A percentile compares a stretch with the other conserved stretches of the same genome.
Conservation (phyloP, 2,113 vertebrate species). For the Micronycteris hirsuta region DNA sequence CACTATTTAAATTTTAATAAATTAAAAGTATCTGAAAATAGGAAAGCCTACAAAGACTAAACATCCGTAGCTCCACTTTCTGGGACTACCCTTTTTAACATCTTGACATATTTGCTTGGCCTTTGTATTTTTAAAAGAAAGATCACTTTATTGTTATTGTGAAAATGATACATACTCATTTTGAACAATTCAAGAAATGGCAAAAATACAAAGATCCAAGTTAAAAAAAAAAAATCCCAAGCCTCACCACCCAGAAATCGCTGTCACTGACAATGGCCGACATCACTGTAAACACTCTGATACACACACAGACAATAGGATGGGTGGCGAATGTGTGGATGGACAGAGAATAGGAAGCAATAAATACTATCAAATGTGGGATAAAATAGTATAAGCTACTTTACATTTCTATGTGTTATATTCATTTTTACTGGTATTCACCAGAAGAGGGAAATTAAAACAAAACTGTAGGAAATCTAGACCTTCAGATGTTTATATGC, state of each 20-base stretch:
- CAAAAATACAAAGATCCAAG: slow-evolving; percentile 37
- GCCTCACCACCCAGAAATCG: slow-evolving; percentile 27
- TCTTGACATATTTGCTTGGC: slow-evolving; percentile 15
- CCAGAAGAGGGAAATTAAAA: background rate
- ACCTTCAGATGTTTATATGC: background rate
- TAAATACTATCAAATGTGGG: background rate
- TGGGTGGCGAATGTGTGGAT: background rate
- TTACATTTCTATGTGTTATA: background rate
- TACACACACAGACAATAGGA: background rate
- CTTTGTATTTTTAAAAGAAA: slow-evolving; percentile 41
- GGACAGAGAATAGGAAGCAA: background rate
- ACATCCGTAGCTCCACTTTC: background rate
- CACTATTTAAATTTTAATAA: slow-evolving; percentile 6
- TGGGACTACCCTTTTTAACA: background rate
- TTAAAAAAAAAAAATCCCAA: background rate
- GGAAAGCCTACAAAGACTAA: slow-evolving; percentile 35
- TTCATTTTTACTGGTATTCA: slow-evolving; percentile 1
- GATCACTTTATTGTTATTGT: slow-evolving; percentile 34
- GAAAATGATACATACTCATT: slow-evolving; percentile 56
- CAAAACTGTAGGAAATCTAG: background rate
- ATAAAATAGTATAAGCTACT: background rate
- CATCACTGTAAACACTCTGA: slow-evolving; percentile 1
- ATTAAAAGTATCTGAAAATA: slow-evolving; percentile 33
- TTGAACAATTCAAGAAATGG: slow-evolving; percentile 39
- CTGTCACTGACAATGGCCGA: slow-evolving; percentile 10